Base-by-base conservation (phyloP, 2,888 invertebrate genomes). In the Drosophila mimetica region DNA sequence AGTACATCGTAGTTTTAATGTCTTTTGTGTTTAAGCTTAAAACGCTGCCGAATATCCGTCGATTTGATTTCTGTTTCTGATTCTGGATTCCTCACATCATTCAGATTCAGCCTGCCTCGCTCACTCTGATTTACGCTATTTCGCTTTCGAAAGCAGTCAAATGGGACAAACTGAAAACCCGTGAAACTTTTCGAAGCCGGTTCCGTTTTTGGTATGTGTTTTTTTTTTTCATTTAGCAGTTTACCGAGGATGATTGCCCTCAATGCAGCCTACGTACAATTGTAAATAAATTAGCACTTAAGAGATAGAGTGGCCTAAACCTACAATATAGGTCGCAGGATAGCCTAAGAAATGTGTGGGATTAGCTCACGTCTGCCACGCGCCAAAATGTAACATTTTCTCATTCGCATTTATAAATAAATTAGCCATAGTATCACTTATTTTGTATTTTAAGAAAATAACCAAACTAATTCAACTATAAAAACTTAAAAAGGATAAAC, bases 361-460 rank as follows among this genome's bases (percentile, higher is more conserved):
- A 22, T 54, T 59, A 42, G 50, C 51, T 50, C 42, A 54, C 47
- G 57, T 57, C 59, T 46, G 57, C 37, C 53, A 67, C 55, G 67
- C 64, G 60, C 54, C 63, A 65, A 39, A 18, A 72, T 71, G 64
- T 77, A 48, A 70, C 48, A 77, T 66, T 60, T 67, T 50, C 72
- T 30, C 76, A 69, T 44, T 48, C 44, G 64, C 76, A 71, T 71
- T 75, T 86, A 86, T 80, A 84, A 86, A 85, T 88, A 86, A 90
- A 90, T 89, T 90, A 89, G 90, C 90, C 88, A 72, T 89, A 89
- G 89, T 89, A 89, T 89, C 89, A 89, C 89, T 89, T 89, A 90
- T 84, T 78, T 88, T 76, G 82, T 86, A 88, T 82, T 79, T 86
- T 76, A 86, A 72, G 60, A 75, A 84, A 88, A 76, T 84, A 86